Percentiles rank a stretch among this genome's conserved stretches.
These are phyloP conservation scores for Channallabes apus DNA, from an alignment of 2,797 vertebrate genomes.

Conservation along the genomic window DNA sequence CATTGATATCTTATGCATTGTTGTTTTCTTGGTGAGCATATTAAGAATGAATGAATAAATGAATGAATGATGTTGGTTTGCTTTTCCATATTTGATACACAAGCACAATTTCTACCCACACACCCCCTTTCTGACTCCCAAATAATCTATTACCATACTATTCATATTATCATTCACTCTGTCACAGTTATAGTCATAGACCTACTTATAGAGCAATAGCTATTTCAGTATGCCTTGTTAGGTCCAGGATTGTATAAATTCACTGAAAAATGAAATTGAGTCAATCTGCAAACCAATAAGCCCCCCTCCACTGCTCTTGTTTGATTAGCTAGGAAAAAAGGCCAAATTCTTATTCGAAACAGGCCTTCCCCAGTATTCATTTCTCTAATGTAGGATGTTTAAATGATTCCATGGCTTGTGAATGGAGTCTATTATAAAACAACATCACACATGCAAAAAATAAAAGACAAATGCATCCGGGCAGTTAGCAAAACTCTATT, in stretches of 20 bases:
- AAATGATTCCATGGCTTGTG: background rate
- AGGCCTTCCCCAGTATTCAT: background rate
- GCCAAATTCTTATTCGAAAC: constrained; percentile 9
- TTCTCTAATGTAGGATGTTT: background rate
- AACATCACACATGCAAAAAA: constrained; percentile 14
- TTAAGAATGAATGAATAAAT: background rate
- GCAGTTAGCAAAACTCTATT: constrained; percentile 12
- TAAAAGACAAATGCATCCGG: constrained; percentile 16
- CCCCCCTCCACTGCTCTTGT: background rate
- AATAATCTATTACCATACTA: background rate
- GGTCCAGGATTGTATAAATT: background rate
- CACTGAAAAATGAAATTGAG: background rate
- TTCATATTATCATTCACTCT: background rate
- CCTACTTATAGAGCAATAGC: background rate
- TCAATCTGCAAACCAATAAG: background rate
- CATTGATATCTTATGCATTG: too few species aligned
- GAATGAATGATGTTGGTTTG: background rate
- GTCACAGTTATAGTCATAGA: background rate
- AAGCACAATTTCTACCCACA: background rate
- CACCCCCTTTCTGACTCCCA: background rate
- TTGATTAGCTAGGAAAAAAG: constrained; percentile 8
- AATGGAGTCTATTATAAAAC: constrained; percentile 2
- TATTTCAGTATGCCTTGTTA: background rate
- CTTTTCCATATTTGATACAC: background rate
- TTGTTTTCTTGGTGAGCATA: too few species aligned